phyloP scores from a whole-genome alignment of 2,888 invertebrate species.

The Macrophya alboannulata region DNA sequence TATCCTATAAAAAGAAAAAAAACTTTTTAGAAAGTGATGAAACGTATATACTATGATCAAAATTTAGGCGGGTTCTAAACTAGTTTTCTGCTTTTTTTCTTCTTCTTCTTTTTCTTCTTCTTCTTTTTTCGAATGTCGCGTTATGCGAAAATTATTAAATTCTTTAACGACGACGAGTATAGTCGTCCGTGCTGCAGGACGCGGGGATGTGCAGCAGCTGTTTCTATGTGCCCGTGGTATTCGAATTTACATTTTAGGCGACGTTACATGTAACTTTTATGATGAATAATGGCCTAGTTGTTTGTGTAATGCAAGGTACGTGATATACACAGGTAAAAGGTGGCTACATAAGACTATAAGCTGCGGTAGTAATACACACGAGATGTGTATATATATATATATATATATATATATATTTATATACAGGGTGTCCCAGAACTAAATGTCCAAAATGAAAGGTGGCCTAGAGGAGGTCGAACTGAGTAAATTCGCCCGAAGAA shows the following conservation, averaged over 20 bases:
- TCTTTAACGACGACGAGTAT: neutral
- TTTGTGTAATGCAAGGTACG: conserved; percentile 31
- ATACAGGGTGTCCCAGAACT: too few relatives aligned
- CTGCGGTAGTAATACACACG: neutral
- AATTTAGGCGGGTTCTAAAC: neutral
- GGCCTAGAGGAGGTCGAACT: too few relatives aligned
- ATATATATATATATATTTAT: too few relatives aligned
- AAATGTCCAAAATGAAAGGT: too few relatives aligned
- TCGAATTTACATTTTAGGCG: conserved; percentile 21
- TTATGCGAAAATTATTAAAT: neutral
- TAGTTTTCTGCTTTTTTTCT: neutral
- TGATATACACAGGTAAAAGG: neutral
- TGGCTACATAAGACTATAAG: neutral
- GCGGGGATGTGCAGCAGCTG: neutral
- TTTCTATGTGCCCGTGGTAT: neutral
- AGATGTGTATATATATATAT: neutral
- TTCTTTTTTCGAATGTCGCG: neutral
- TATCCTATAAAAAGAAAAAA: neutral
- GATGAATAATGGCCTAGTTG: conserved; percentile 12
- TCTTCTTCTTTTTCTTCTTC: too few relatives aligned
- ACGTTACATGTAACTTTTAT: conserved; percentile 37
- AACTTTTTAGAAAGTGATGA: neutral
- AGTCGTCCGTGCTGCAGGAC: neutral
- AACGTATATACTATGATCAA: neutral
- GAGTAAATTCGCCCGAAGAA: too few relatives aligned